A percentile compares a stretch with the other conserved stretches of the same genome.
Conservation (phyloP, 2,888 invertebrate species). For the Diabrotica balteata region DNA sequence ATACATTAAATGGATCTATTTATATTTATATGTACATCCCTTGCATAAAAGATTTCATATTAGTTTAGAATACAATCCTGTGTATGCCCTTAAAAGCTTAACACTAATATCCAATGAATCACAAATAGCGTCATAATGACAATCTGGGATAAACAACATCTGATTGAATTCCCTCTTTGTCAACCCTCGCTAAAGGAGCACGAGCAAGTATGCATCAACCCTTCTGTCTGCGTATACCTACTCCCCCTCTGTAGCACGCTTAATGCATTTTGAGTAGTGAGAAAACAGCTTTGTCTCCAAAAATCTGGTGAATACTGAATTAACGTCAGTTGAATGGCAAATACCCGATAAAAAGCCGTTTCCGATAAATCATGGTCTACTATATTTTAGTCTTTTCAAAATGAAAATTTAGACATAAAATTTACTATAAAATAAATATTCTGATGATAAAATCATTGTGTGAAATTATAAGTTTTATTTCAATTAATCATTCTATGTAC, state of each 20-base stretch:
- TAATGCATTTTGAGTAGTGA: slow-evolving; percentile 20
- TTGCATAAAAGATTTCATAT: no score
- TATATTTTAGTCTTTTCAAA: no score
- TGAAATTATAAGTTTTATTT: no score
- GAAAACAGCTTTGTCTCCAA: slow-evolving; percentile 18
- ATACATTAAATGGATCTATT: no score
- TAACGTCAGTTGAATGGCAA: slow-evolving; percentile 3
- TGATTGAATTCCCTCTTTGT: slow-evolving; percentile 51
- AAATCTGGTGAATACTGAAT: slow-evolving; percentile 12
- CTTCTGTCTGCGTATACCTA: slow-evolving; percentile 45
- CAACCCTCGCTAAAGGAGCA: slow-evolving; percentile 37
- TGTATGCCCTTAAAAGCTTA: slow-evolving; percentile 34
- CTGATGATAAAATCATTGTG: no score
- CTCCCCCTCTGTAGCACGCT: slow-evolving; percentile 38
- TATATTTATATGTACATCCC: no score
- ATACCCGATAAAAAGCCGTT: neutral
- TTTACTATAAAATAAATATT: no score
- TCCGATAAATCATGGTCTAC: no score
- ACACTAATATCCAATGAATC: slow-evolving; percentile 51
- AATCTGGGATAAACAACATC: slow-evolving; percentile 55
- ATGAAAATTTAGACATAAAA: no score
- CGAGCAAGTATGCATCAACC: slow-evolving; percentile 45
- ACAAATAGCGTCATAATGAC: slow-evolving; percentile 54
- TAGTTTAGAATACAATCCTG: neutral
- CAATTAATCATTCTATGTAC: no score